These are phyloP conservation scores for Leptothorax acervorum DNA, from an alignment of 2,888 invertebrate genomes.

Conservation along the genomic window DNA sequence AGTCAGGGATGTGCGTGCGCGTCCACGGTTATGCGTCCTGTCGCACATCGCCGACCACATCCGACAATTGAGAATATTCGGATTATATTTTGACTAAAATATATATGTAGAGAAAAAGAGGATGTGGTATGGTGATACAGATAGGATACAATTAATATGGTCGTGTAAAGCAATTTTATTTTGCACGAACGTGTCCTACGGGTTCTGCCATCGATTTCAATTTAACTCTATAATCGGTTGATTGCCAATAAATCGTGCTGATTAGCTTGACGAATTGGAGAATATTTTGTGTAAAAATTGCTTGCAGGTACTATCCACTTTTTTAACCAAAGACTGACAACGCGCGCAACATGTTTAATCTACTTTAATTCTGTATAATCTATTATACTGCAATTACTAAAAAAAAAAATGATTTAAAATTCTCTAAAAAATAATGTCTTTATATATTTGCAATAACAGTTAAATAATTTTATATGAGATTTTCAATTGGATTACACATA, in stretches of 20 bases:
- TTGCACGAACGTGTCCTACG: conserved; percentile 16
- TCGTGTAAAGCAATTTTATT: conserved; percentile 15
- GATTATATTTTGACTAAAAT: not conserved
- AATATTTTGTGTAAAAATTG: not conserved
- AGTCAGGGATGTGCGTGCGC: conserved; percentile 29
- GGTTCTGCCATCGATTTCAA: conserved; percentile 43
- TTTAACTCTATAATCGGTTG: conserved; percentile 36
- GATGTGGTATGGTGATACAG: not conserved
- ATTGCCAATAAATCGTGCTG: conserved; percentile 27
- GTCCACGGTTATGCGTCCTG: not conserved
- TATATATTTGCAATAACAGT: not conserved
- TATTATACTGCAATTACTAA: not conserved
- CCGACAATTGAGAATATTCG: not conserved
- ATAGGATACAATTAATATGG: conserved; percentile 16
- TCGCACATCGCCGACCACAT: not conserved
- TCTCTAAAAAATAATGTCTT: not conserved
- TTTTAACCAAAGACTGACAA: not conserved
- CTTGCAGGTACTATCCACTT: not conserved
- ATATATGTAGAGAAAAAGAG: not conserved
- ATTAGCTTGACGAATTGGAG: not conserved
- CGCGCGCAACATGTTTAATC: not conserved
- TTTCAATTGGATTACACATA: not conserved
- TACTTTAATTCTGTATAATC: not conserved
- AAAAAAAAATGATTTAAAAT: not conserved
- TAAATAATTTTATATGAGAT: not conserved